phyloP scores from a whole-genome alignment of 2,113 vertebrate genomes.

The Petrocephalus microphthalmus region DNA sequence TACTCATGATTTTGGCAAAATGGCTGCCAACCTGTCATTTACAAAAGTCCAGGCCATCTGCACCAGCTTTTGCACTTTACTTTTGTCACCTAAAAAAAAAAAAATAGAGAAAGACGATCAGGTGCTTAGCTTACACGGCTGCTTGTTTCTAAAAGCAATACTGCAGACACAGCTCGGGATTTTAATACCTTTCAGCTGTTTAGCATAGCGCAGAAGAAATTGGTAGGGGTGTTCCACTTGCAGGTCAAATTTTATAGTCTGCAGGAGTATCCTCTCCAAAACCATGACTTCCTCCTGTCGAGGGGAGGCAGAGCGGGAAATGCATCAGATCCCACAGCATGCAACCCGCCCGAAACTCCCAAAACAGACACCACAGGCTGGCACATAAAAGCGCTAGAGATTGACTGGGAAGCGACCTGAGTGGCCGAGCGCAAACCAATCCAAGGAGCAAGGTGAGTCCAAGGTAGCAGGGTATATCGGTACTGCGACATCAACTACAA shows the following conservation, averaged over 20 bases:
- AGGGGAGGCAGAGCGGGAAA: not conserved
- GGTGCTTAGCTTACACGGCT: not conserved
- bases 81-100: constrained; percentile 78
- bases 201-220: constrained; percentile 92
- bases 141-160: not conserved
- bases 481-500: not conserved
- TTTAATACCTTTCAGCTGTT: constrained; percentile 88
- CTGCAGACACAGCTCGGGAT: not conserved
- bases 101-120: not conserved
- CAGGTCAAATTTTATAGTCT: constrained; percentile 97
- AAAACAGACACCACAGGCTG: not conserved
- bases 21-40: constrained; percentile 80
- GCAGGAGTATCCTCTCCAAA: constrained; percentile 88
- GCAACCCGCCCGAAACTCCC: not conserved
- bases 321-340: not conserved
- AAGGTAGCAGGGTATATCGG: not conserved
- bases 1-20: not conserved
- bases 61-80: constrained; percentile 94
- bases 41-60: constrained; percentile 99
- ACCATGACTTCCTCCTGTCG: constrained; percentile 97
- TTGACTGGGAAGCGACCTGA: not conserved
- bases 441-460: not conserved
- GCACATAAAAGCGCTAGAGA: not conserved
- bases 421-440: not conserved
- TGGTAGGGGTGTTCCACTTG: constrained; percentile 98